Conservation (phyloP, 1,140 invertebrate species). For the Orussus abietinus region DNA sequence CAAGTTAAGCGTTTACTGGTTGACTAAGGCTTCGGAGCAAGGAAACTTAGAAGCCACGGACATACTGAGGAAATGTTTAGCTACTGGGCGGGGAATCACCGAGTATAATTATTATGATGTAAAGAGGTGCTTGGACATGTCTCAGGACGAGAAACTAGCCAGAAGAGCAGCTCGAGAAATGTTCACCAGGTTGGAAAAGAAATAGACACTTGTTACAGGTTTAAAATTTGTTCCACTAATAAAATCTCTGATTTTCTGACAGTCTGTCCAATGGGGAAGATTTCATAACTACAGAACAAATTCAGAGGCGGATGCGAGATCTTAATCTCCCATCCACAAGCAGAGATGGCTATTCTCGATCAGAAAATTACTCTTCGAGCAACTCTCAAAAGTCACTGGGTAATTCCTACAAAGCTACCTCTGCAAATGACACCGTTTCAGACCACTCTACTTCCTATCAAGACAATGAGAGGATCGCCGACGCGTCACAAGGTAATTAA, state of each 20-base stretch:
- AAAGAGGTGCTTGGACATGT: conserved; percentile 76
- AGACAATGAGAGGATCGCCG: conserved; percentile 25
- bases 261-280: conserved; percentile 80
- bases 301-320: conserved; percentile 65
- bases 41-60: conserved; percentile 82
- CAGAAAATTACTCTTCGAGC: conserved; percentile 13
- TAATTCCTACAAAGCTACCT: conserved; percentile 27
- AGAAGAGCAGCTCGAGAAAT: conserved; percentile 79
- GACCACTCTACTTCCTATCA: conserved; percentile 24
- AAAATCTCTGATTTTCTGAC: conserved; percentile 17
- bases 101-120: conserved; percentile 79
- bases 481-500: conserved; percentile 29
- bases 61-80: conserved; percentile 73
- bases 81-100: conserved; percentile 73
- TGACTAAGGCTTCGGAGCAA: conserved; percentile 84
- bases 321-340: conserved; percentile 47
- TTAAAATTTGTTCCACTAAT: too few species aligned
- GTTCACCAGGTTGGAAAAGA: conserved; percentile 64
- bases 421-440: conserved; percentile 32
- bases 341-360: conserved; percentile 16
- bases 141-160: conserved; percentile 79
- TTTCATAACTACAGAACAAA: conserved; percentile 77
- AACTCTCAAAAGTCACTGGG: conserved; percentile 31
- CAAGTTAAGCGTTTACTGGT: conserved; percentile 75
- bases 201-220: conserved; percentile 13